Evolutionary conservation across 1,140 invertebrate species (phyloP), one percentile per base, ranked within the genome.

Genomic region (Periplaneta americana): DNA sequence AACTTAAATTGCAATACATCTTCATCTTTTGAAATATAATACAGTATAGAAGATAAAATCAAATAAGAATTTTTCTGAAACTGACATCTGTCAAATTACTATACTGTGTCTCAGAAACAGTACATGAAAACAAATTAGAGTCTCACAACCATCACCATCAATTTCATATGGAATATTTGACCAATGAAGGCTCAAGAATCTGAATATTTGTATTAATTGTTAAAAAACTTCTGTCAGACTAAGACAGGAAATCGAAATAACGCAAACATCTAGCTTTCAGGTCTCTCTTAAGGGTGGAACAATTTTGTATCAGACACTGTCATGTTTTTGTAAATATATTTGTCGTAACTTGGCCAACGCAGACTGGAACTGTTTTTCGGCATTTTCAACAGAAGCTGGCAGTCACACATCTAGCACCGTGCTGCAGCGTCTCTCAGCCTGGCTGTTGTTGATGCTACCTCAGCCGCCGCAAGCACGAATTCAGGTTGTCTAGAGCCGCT

Each of bases 401-500:
- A 77, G 75, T 34, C 34, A 37, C 17, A 77, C 48, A 66, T 66
- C 48, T 28, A 66, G 48, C 22, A 66, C 48, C 22, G 31, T 36
- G 78, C 39, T 22, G 79, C 22, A 66, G 4, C 48, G 28, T 9
- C 48, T 66, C 28, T 66, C 48, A 66, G 22, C 48, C 48, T 28
- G 22, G 48, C 22, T 66, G 48, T n/a, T 66, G 22, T n/a, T 66
- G 35, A 57, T 77, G 83, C 83, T 83, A 83, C 81, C 83, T 82
- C 31, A 83, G 75, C 31, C 34, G 74, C 22, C 79, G 77, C 28
- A 83, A 74, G 74, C 83, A 83, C 15, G 81, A 33, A 36, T 82
- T 82, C 34, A 83, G 75, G 34, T 80, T 81, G 74, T 83, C 83
- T 39, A 83, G 39, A 18, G 83, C 79, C 35, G 75, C 57, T 48